A percentile compares a stretch with the other conserved stretches of the same genome.
Evolutionary conservation across 2,888 invertebrate genomes (phyloP).

Genomic region (Drosophila lacicola): DNA sequence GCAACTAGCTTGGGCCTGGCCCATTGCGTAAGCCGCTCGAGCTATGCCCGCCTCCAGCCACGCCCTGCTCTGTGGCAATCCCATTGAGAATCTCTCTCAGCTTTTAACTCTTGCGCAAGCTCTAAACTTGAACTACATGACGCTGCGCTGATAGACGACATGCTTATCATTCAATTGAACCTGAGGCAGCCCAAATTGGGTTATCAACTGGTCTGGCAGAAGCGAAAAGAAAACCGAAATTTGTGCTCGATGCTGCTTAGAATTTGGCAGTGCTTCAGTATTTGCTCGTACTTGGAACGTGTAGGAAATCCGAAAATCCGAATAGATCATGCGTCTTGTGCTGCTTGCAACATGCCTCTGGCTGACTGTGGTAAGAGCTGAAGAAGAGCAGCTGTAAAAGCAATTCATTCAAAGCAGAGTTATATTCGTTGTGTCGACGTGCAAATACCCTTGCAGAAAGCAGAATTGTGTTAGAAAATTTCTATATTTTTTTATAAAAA

Average conservation of each 20-base stretch:
- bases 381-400: neutral
- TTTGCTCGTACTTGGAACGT: conserved; percentile 53
- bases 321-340: conserved; percentile 40
- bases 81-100: conserved; percentile 47
- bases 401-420: no score
- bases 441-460: no score
- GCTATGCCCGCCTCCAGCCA: conserved; percentile 15
- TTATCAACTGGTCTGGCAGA: conserved; percentile 52
- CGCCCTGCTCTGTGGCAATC: neutral
- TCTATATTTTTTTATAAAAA: no score
- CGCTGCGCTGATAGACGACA: conserved; percentile 34
- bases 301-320: conserved; percentile 33
- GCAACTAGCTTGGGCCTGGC: conserved; percentile 61
- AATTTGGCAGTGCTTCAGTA: conserved; percentile 63
- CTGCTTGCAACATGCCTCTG: conserved; percentile 32
- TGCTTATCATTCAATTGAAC: conserved; percentile 42
- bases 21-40: conserved; percentile 56
- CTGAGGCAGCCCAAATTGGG: conserved; percentile 43
- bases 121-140: conserved; percentile 67
- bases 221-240: conserved; percentile 4
- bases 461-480: no score
- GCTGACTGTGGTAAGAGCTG: conserved; percentile 46
- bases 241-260: conserved; percentile 5
- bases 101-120: conserved; percentile 49
- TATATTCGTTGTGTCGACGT: no score